Conservation (phyloP, 2,113 vertebrate genomes). For the Elachura formosa region DNA sequence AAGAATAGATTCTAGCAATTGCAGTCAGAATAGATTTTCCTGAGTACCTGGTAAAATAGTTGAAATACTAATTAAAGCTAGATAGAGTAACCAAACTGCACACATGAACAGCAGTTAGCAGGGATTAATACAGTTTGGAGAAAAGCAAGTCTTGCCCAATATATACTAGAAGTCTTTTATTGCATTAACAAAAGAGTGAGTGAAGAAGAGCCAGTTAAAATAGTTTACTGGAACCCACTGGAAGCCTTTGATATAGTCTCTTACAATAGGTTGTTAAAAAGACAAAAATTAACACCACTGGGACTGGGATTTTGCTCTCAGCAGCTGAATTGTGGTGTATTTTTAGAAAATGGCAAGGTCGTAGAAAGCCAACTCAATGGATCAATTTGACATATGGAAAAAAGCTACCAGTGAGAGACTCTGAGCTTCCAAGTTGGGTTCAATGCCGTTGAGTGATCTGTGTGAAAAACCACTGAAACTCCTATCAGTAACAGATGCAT, state of each 20-base stretch:
- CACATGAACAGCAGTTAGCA: neutral
- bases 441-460: neutral
- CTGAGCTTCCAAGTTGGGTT: neutral
- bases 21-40: neutral
- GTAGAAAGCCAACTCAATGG: neutral
- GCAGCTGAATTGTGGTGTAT: neutral
- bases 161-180: neutral
- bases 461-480: neutral
- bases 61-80: constrained; percentile 37
- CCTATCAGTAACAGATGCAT: neutral
- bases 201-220: constrained; percentile 3
- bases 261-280: neutral
- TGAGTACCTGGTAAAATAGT: neutral
- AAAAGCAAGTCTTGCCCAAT: neutral
- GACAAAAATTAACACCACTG: neutral
- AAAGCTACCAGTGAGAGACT: neutral
- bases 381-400: neutral
- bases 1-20: neutral
- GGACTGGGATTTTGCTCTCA: neutral
- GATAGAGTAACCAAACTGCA: neutral
- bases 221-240: constrained; percentile 17
- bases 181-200: neutral
- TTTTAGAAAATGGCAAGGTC: neutral
- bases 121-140: neutral
- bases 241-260: neutral